Base-by-base conservation (phyloP, 1,140 invertebrate genomes). In the Euura lappo region DNA sequence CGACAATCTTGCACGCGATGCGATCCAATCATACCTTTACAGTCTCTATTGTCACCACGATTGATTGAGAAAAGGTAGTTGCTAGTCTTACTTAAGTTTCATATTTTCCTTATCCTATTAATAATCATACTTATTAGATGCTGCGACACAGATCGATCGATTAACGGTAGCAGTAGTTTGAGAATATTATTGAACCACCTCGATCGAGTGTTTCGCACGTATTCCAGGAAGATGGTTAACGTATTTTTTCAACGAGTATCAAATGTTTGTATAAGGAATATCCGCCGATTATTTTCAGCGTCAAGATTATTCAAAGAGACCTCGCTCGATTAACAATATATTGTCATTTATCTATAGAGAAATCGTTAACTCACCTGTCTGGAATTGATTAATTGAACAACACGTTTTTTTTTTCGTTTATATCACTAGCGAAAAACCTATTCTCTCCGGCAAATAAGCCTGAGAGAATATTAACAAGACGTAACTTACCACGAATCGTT, bases 41-140 rank as follows among this genome's bases (percentile, higher is more conserved):
- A 77, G 77, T 78, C 84, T 28, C 28, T 85, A 85, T 85, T 85
- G 84, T 85, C 84, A 83, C 74, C 80, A 80, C 80, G 78, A 85
- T 84, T 84, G 80, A 85, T 84, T 84, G 78, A 79, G 78, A 82
- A 77, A 68, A 82, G 47, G 69, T 79, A 70, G 28, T 70, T 45
- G 72, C 75, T 80, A 82, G 70, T 75, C 74, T 71, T 60, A 71
- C 68, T 74, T 68, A 72, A 11, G 13, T 72, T 68, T 60, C 51
- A 28, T 28, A 28, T 60, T 4, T 60, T 4, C 4, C 51, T 60
- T 60, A 60, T 60, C 51, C 51, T 60, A 60, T 60, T n/a, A 60
- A 60, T 60, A 60, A 44, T 68, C 28, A 47, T n/a, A 28, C 11
- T 72, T 67, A 72, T 72, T 10, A 68, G 60, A 60, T 60, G 51